Conservation (phyloP, 2,113 vertebrate species). For the Brevimyrus niger region DNA sequence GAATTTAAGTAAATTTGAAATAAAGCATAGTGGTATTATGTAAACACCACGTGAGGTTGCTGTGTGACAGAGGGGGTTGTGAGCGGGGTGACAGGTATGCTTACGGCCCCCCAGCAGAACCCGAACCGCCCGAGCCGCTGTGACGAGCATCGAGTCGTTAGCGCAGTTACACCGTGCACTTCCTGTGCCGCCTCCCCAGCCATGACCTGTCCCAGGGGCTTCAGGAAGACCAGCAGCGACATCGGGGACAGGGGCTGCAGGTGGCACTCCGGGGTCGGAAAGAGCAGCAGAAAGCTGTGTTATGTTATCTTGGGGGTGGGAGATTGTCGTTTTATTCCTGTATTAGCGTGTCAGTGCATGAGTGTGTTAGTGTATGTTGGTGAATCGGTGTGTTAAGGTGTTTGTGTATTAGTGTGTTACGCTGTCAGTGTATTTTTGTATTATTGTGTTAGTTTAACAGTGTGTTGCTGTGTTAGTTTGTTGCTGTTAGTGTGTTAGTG, state of each 20-base stretch:
- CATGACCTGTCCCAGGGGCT: slow-evolving; percentile 49
- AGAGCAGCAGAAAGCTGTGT: not conserved
- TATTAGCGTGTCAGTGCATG: not conserved
- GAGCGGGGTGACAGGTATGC: not conserved
- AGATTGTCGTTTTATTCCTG: not conserved
- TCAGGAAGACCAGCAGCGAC: slow-evolving; percentile 31
- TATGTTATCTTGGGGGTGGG: not conserved
- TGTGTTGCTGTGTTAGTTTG: not conserved
- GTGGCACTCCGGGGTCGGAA: slow-evolving; percentile 40
- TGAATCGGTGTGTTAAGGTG: not conserved
- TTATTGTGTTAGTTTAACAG: not conserved
- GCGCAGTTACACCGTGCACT: slow-evolving; percentile 56
- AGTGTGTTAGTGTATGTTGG: not conserved
- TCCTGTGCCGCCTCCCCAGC: slow-evolving; percentile 52
- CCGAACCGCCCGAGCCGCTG: slow-evolving; percentile 32
- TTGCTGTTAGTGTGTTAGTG: not conserved
- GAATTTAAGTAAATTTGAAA: not conserved
- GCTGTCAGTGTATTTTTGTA: not conserved
- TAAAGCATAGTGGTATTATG: not conserved
- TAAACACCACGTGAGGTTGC: not conserved
- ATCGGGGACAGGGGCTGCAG: slow-evolving; percentile 58
- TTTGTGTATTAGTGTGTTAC: not conserved
- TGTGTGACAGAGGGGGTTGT: not conserved
- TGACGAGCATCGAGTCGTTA: slow-evolving; percentile 45
- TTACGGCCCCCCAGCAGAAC: not conserved